phyloP scores from a whole-genome alignment of 2,888 invertebrate species.

The Dexiosoma caninum region DNA sequence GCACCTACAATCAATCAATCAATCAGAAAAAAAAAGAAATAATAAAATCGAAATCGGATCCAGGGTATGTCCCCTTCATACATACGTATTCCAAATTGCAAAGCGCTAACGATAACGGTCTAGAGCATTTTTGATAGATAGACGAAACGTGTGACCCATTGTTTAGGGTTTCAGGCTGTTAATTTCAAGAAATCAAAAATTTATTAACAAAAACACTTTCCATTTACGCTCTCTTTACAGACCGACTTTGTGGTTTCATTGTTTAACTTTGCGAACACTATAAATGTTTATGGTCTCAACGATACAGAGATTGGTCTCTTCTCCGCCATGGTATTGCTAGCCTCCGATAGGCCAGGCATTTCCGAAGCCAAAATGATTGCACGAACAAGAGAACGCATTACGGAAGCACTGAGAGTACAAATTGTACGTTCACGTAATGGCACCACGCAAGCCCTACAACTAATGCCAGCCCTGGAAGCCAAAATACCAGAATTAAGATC shows the following conservation, averaged over 20 bases:
- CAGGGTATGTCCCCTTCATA: too few species aligned
- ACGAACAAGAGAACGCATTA: slow-evolving; percentile 87
- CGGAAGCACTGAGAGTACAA: slow-evolving; percentile 92
- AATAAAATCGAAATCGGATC: too few species aligned
- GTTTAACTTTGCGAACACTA: slow-evolving; percentile 87
- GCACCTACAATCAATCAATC: too few species aligned
- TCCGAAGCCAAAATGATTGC: slow-evolving; percentile 88
- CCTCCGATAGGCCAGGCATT: slow-evolving; percentile 88
- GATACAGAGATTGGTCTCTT: slow-evolving; percentile 95
- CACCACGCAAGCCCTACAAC: slow-evolving; percentile 77
- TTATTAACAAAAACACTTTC: too few species aligned
- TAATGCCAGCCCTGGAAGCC: slow-evolving; percentile 78
- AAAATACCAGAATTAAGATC: slow-evolving; percentile 88
- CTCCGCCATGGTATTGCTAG: slow-evolving; percentile 90
- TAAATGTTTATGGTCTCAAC: slow-evolving; percentile 86
- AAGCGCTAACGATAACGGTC: too few species aligned
- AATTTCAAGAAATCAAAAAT: neutral
- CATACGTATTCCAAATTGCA: too few species aligned
- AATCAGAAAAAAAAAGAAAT: too few species aligned
- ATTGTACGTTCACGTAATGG: slow-evolving; percentile 78
- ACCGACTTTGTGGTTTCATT: slow-evolving; percentile 89
- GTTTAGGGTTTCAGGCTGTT: too few species aligned
- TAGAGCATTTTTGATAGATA: too few species aligned
- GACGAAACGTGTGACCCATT: too few species aligned
- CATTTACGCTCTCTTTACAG: slow-evolving; percentile 83